Conservation (phyloP, 2,888 invertebrate species). For the Marronus borbonicus region DNA sequence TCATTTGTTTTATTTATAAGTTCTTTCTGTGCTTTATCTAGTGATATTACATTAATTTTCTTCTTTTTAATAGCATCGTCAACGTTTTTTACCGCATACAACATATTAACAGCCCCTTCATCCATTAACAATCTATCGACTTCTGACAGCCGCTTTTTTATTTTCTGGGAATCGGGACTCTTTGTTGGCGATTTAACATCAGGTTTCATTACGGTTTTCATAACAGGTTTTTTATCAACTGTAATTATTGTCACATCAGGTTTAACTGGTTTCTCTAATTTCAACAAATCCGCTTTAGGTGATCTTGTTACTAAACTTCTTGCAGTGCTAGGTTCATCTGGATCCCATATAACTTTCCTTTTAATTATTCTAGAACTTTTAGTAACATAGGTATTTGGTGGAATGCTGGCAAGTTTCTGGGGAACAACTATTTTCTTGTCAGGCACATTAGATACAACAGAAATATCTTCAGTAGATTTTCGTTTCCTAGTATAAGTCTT, state of each 20-base stretch:
- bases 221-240: slow-evolving; percentile 34
- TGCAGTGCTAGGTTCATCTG: slow-evolving; percentile 71
- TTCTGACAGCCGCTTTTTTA: slow-evolving; percentile 73
- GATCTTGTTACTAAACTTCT: slow-evolving; percentile 61
- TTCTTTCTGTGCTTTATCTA: slow-evolving; percentile 65
- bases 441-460: slow-evolving; percentile 32
- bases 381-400: slow-evolving; percentile 65
- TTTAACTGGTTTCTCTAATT: slow-evolving; percentile 54
- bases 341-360: slow-evolving; percentile 83
- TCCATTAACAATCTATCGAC: slow-evolving; percentile 86
- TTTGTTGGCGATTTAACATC: slow-evolving; percentile 30
- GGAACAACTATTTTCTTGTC: slow-evolving; percentile 41
- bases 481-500: slow-evolving; percentile 69
- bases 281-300: slow-evolving; percentile 60
- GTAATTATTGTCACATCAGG: slow-evolving; percentile 21
- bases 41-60: slow-evolving; percentile 62
- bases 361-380: slow-evolving; percentile 77
- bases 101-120: slow-evolving; percentile 90
- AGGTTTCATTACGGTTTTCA: slow-evolving; percentile 18
- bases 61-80: slow-evolving; percentile 64
- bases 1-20: slow-evolving; percentile 66
- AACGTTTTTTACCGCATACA: slow-evolving; percentile 81
- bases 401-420: slow-evolving; percentile 35
- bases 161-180: slow-evolving; percentile 40
- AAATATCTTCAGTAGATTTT: slow-evolving; percentile 59